These are phyloP conservation scores for Orthosia gracilis DNA, from an alignment of 2,888 invertebrate genomes.

Conservation along the genomic window DNA sequence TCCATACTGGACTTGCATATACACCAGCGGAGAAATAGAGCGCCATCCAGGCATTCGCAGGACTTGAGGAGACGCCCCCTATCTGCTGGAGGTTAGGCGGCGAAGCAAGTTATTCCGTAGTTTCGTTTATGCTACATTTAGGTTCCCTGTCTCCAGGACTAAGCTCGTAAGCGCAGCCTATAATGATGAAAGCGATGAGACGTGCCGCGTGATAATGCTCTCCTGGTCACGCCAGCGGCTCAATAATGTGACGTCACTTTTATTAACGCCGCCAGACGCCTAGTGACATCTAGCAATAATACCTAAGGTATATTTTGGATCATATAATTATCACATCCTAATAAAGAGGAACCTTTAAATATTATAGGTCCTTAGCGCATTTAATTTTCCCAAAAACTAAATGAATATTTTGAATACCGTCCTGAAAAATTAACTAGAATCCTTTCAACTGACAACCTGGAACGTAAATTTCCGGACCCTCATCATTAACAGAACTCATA, in stretches of 20 bases:
- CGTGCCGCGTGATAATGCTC: constrained; percentile 51
- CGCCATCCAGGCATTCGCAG: too few species aligned
- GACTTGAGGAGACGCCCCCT: too few species aligned
- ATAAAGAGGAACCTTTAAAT: too few species aligned
- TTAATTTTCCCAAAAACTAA: background rate
- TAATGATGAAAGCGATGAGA: constrained; percentile 56
- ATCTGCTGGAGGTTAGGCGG: too few species aligned
- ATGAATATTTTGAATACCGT: background rate
- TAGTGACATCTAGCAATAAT: constrained; percentile 19
- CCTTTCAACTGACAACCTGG: too few species aligned
- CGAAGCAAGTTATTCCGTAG: too few species aligned
- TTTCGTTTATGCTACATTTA: background rate
- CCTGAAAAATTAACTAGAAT: too few species aligned
- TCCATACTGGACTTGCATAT: too few species aligned
- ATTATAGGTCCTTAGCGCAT: background rate
- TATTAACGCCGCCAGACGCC: constrained; percentile 12
- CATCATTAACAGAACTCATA: background rate
- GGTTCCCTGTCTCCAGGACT: constrained; percentile 34
- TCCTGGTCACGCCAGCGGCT: constrained; percentile 46
- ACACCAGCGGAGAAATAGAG: too few species aligned
- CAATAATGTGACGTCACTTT: constrained; percentile 37
- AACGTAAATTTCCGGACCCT: background rate
- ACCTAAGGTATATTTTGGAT: background rate
- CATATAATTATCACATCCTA: background rate
- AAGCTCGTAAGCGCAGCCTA: constrained; percentile 41